A percentile compares a stretch with the other conserved stretches of the same genome.
Evolutionary conservation across 1,140 invertebrate species (phyloP).

Genomic region (Danaus melanippus): DNA sequence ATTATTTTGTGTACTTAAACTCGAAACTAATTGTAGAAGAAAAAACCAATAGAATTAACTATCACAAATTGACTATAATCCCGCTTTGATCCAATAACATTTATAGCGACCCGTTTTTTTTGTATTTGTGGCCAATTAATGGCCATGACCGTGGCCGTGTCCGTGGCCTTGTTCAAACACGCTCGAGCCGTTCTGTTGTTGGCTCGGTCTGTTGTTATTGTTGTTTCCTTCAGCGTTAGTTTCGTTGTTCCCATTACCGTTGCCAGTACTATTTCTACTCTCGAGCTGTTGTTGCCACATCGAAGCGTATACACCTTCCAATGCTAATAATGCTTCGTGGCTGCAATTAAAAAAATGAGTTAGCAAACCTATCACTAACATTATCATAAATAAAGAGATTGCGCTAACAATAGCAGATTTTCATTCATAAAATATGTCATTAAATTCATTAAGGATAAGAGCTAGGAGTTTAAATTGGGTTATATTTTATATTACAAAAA

Average conservation of each 20-base stretch:
- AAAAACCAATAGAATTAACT: no score
- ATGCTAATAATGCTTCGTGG: constrained; percentile 83
- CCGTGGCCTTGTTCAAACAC: constrained; percentile 42
- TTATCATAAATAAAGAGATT: no score
- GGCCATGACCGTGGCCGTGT: constrained; percentile 37
- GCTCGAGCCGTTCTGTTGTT: constrained; percentile 24
- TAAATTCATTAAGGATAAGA: no score
- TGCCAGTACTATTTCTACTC: constrained; percentile 19
- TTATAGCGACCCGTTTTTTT: constrained; percentile 15
- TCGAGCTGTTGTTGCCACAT: constrained; percentile 92
- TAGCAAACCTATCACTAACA: no score
- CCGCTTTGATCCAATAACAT: constrained; percentile 14
- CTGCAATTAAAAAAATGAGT: constrained; percentile 51
- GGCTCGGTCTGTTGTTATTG: constrained; percentile 16
- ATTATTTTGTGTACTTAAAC: constrained; percentile 6
- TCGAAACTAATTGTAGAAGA: background rate
- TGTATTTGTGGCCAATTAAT: constrained; percentile 13
- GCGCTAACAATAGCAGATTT: no score
- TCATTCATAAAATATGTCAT: no score
- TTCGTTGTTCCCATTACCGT: constrained; percentile 23
- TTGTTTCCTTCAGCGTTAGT: constrained; percentile 32
- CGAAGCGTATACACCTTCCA: constrained; percentile 81
- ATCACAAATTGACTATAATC: no score
- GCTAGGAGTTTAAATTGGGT: no score
- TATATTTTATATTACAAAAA: background rate